These are phyloP conservation scores for Anthophora plumipes DNA, from an alignment of 2,888 invertebrate genomes.

Conservation along the genomic window DNA sequence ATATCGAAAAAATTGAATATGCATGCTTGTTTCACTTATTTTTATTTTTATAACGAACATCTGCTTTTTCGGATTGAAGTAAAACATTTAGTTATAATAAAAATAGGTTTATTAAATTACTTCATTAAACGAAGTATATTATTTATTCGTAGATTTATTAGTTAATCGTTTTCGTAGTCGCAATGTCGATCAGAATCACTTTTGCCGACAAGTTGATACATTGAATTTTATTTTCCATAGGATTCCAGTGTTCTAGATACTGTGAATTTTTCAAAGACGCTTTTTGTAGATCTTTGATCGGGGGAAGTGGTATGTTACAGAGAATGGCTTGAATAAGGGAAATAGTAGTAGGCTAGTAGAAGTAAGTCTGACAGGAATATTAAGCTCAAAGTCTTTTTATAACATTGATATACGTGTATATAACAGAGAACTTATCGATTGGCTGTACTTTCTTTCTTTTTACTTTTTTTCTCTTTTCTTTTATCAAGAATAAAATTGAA, in stretches of 20 bases:
- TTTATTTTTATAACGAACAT: not conserved
- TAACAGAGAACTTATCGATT: not conserved
- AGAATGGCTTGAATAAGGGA: not conserved
- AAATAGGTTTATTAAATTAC: too few species aligned
- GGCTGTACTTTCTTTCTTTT: not conserved
- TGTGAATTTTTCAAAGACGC: not conserved
- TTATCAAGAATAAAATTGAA: not conserved
- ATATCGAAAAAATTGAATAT: not conserved
- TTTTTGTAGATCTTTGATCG: not conserved
- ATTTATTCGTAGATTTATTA: not conserved
- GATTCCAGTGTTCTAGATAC: not conserved
- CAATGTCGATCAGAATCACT: not conserved
- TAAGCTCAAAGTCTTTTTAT: not conserved
- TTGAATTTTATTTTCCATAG: not conserved
- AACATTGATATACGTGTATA: not conserved
- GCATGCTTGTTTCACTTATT: not conserved
- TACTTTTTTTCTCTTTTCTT: not conserved
- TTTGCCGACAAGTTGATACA: not conserved
- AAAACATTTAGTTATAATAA: too few species aligned
- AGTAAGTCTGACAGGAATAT: not conserved
- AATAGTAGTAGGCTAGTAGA: not conserved
- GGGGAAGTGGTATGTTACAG: not conserved
- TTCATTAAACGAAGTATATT: not conserved
- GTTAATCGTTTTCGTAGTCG: not conserved
- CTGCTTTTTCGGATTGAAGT: too few species aligned